Percentiles rank a stretch among this genome's conserved stretches.
Conservation (phyloP, 2,113 vertebrate species). For the Pachypanchax playfairii region DNA sequence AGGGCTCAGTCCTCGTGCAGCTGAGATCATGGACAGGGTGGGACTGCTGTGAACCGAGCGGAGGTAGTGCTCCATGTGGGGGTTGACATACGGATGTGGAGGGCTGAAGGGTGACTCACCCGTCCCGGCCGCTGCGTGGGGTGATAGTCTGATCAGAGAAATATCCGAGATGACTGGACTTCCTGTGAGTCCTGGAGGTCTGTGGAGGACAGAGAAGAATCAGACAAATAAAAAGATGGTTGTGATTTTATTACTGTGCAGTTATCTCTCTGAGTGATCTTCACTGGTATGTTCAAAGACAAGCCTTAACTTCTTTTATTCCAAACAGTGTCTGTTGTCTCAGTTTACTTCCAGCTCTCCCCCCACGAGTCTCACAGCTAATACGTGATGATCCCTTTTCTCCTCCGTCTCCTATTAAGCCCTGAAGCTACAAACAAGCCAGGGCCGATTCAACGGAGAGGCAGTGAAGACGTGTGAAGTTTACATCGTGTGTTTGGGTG, state of each 20-base stretch:
- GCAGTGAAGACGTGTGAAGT: slow-evolving; percentile 5
- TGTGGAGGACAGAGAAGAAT: slow-evolving; percentile 68
- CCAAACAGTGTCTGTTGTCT: slow-evolving; percentile 32
- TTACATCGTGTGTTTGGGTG: slow-evolving; percentile 52
- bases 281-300: slow-evolving; percentile 30
- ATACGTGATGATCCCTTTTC: slow-evolving; percentile 67
- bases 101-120: slow-evolving; percentile 89
- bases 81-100: slow-evolving; percentile 88
- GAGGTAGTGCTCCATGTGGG: slow-evolving; percentile 98
- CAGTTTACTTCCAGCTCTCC: slow-evolving; percentile 21
- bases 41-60: slow-evolving; percentile 93
- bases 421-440: slow-evolving; percentile 70
- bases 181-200: slow-evolving; percentile 88
- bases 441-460: slow-evolving; percentile 51
- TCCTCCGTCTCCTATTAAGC: slow-evolving; percentile 57
- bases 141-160: slow-evolving; percentile 93
- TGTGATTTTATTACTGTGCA: too few species aligned
- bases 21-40: slow-evolving; percentile 94
- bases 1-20: slow-evolving; percentile 92
- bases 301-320: slow-evolving; percentile 37
- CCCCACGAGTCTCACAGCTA: slow-evolving; percentile 32
- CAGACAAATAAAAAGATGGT: background rate
- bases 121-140: slow-evolving; percentile 81
- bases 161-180: slow-evolving; percentile 97
- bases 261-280: slow-evolving; percentile 22